Evolutionary conservation across 2,797 vertebrate species (phyloP).

Genomic region (Tragopan temminckii): DNA sequence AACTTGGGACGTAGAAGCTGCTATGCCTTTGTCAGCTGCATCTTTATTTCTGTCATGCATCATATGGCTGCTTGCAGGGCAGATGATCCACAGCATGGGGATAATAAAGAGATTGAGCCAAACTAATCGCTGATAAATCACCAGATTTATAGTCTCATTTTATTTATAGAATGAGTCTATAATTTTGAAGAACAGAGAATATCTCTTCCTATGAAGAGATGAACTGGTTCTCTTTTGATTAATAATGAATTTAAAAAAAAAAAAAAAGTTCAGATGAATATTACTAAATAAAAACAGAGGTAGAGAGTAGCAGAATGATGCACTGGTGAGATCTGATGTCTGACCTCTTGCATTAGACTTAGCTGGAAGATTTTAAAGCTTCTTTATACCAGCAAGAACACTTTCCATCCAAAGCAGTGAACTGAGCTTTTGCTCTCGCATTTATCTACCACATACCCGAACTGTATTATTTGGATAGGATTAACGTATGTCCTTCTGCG

Average conservation of each 20-base stretch:
- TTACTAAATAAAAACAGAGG: conserved; percentile 30
- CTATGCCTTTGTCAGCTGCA: not conserved
- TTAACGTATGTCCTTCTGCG: not conserved
- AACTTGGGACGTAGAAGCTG: not conserved
- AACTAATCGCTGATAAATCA: not conserved
- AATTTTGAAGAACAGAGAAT: not conserved
- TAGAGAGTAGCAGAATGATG: conserved; percentile 43
- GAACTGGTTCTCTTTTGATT: conserved; percentile 14
- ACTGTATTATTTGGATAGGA: not conserved
- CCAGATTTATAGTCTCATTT: not conserved
- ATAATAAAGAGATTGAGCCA: not conserved
- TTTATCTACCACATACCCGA: not conserved
- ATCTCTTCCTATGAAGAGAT: not conserved
- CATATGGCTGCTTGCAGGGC: not conserved
- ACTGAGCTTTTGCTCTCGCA: not conserved
- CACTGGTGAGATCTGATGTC: conserved; percentile 51
- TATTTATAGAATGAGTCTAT: not conserved
- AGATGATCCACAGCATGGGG: not conserved
- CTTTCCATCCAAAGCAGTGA: conserved; percentile 1
- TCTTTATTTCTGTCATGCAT: conserved; percentile 46
- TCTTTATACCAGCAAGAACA: conserved; percentile 17
- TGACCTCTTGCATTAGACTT: conserved; percentile 28
- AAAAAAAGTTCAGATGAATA: conserved; percentile 48
- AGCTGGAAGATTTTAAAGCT: conserved; percentile 29
- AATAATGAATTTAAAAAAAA: not conserved